Percentiles rank a stretch among this genome's conserved stretches.
These are phyloP conservation scores for Frankliniella intonsa DNA, from an alignment of 2,888 invertebrate species.

Conservation along the genomic window DNA sequence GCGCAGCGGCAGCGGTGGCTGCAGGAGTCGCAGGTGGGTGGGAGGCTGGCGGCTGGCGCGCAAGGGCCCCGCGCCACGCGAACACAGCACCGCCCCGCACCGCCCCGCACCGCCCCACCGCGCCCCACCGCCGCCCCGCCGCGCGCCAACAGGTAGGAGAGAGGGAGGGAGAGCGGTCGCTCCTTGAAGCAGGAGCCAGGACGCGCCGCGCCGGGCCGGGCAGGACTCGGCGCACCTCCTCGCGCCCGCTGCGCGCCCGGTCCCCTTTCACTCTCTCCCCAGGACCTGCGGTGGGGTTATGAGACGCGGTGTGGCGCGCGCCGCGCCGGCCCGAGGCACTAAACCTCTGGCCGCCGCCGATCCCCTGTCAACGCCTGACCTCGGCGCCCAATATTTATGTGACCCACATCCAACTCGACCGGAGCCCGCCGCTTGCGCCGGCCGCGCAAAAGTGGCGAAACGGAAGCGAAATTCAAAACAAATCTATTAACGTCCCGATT, in stretches of 20 bases:
- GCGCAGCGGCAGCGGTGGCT: too few relatives aligned
- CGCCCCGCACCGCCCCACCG: not conserved
- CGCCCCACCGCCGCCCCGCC: not conserved
- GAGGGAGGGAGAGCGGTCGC: not conserved
- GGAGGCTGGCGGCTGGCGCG: not conserved
- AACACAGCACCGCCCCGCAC: not conserved
- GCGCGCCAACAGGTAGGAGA: not conserved
- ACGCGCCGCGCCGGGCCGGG: not conserved
- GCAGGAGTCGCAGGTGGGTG: too few relatives aligned
- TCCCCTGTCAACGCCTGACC: too few relatives aligned
- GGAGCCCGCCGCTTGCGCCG: too few relatives aligned
- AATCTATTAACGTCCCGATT: too few relatives aligned
- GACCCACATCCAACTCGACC: too few relatives aligned
- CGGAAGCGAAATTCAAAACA: too few relatives aligned
- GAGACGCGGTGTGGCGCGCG: not conserved
- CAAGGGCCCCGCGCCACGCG: too few relatives aligned
- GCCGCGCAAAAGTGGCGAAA: too few relatives aligned
- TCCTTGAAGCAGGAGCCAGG: not conserved
- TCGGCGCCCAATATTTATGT: too few relatives aligned
- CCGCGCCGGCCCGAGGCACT: too few relatives aligned
- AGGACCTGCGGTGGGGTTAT: conserved; percentile 1
- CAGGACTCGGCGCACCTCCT: conserved; percentile 3
- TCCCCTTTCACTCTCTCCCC: not conserved
- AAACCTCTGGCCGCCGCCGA: too few relatives aligned
- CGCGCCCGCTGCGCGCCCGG: not conserved